Base-by-base conservation (phyloP, 2,888 invertebrate species). In the Acanthoscelides obtectus region DNA sequence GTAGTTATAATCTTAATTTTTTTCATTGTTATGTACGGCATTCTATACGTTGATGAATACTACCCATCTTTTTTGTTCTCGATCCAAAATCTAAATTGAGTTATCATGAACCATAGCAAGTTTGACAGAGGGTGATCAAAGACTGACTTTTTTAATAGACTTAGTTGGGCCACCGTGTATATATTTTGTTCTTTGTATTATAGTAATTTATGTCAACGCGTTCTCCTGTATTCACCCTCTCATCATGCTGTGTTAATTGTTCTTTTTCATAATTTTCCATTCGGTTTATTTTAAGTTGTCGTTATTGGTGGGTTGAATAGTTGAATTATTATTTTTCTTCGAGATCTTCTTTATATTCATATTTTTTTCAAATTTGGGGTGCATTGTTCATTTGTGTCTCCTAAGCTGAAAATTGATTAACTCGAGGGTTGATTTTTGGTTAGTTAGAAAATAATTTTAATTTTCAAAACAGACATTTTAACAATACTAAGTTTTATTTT, bases 1-100 rank as follows among this genome's bases (percentile, higher is more conserved):
- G 84, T 84, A 84, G 80, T 79, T 83, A 83, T 84, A 81, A 83
- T 83, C 83, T 83, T 83, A 82, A 82, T 83, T 81, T 75, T 79
- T 81, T 81, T 80, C 77, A 77, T 78, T 69, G 27, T 67, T 69
- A 72, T 66, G 67, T 64, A 67, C 67, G 22, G n/a, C 73, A 71
- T 72, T 77, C 72, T 77, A 78, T 75, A 72, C 71, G 75, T 81
- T 80, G 79, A 77, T 82, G 45, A 45, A 12, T 17, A 45, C 45
- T 45, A 6, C 81, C 79, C 77, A 80, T 80, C 79, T 81, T 81
- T 78, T 78, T 80, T 81, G 8, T 12, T 12, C 45, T 45, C 45
- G 17, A 45, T 12, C 45, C 45, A 45, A 45, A 45, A 45, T 45
- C 8, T n/a, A n/a, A 25, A 45, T 45, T 12, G 17, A 45, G 17